These are phyloP conservation scores for Drepana falcataria DNA, from an alignment of 2,888 invertebrate genomes.

Conservation along the genomic window DNA sequence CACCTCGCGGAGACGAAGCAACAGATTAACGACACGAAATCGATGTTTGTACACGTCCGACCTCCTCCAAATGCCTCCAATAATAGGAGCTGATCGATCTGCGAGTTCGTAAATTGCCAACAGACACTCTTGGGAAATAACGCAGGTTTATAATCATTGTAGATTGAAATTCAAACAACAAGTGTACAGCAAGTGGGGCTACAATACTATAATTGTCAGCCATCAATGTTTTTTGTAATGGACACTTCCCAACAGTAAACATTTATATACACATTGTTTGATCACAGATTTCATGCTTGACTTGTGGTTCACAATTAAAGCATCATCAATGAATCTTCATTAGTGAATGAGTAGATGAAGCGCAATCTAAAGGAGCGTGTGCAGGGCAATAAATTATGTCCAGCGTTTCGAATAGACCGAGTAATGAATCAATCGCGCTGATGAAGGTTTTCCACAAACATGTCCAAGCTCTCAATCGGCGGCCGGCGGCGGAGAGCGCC, in stretches of 20 bases:
- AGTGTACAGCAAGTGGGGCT: slow-evolving; percentile 25
- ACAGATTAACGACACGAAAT: slow-evolving; percentile 72
- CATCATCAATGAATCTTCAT: slow-evolving; percentile 38
- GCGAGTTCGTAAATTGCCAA: slow-evolving; percentile 68
- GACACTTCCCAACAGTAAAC: not conserved
- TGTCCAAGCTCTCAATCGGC: slow-evolving; percentile 73
- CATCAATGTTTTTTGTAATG: slow-evolving; percentile 39
- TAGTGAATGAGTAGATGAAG: slow-evolving; percentile 37
- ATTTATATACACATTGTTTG: not conserved
- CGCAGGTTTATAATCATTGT: slow-evolving; percentile 51
- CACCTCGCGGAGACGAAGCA: slow-evolving; percentile 53
- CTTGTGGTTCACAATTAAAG: not conserved
- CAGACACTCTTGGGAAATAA: slow-evolving; percentile 66
- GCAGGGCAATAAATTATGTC: slow-evolving; percentile 44
- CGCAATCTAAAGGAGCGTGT: slow-evolving; percentile 30
- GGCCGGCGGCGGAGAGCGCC: slow-evolving; percentile 60
- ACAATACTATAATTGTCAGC: slow-evolving; percentile 56
- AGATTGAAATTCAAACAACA: slow-evolving; percentile 28
- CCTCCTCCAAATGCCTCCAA: slow-evolving; percentile 74
- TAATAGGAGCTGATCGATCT: slow-evolving; percentile 74
- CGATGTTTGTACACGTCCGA: slow-evolving; percentile 78
- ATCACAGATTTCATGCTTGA: not conserved
- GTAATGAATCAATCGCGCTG: slow-evolving; percentile 71
- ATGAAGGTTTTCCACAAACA: slow-evolving; percentile 71
- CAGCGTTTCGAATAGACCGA: slow-evolving; percentile 38